Base-by-base conservation (phyloP, 2,888 invertebrate genomes). In the Deilephila elpenor region DNA sequence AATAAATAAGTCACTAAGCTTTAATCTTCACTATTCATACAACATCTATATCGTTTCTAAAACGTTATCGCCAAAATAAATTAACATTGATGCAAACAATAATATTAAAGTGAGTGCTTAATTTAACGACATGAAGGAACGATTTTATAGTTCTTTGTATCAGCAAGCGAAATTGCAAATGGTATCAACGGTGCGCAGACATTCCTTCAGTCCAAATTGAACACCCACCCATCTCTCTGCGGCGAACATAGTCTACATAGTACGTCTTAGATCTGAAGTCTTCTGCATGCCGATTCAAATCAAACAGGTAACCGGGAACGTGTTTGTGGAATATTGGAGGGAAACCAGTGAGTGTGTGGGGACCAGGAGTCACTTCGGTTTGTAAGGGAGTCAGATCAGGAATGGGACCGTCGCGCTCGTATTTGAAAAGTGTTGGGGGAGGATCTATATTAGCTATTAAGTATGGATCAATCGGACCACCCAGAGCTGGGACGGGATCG, bases 141-240 rank as follows among this genome's bases (percentile, higher is more conserved):
- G 87, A 87, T 88, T 86, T 81, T 78, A 80, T 81, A 83, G 84
- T 86, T 84, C 81, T 85, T 88, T 84, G 76, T 73, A 78, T 81
- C 74, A 85, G 88, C 85, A 89, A 88, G 88, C 59, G 5, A 80
- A 59, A 59, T 73, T 32, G 51, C 59, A 25, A 61, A 61, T 14
- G 32, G 8, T 37, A 20, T 64, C 53, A 51, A 80, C 74, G 78
- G 91, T 92, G 92, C 90, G 84, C 74, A 74, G 80, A 84, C 86
- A 89, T 89, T 92, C 92, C 91, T 91, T 91, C 91, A 87, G 88
- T 89, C 89, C 86, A 91, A 91, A 89, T 92, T 93, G 93, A 94
- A 92, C 94, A 94, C 94, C 92, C 94, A 94, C 94, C 94, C 92
- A 93, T 88, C 84, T 93, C 91, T 91, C 94, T 88, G 88, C 89